Evolutionary conservation across 2,797 vertebrate species (phyloP).

Genomic region (Loris lydekkerianus): DNA sequence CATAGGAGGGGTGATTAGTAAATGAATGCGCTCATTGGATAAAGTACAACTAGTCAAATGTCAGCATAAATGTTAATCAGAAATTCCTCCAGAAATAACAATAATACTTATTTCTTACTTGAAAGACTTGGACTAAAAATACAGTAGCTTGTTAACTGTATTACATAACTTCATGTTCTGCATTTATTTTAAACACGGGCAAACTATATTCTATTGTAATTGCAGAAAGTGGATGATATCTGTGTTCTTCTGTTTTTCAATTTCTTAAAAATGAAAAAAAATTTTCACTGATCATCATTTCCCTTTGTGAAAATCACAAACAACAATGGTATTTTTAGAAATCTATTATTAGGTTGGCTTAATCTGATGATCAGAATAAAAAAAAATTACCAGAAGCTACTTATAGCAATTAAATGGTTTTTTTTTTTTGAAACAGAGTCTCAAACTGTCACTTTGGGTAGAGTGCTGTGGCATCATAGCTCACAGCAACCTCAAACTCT

Average conservation of each 20-base stretch:
- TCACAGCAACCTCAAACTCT: too few relatives aligned
- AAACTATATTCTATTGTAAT: not conserved
- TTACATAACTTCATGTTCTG: not conserved
- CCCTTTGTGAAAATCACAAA: constrained; percentile 33
- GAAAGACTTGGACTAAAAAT: not conserved
- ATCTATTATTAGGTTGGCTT: not conserved
- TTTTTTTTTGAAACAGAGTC: too few relatives aligned
- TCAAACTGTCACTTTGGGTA: too few relatives aligned
- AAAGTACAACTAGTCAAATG: not conserved
- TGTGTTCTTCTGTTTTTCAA: not conserved
- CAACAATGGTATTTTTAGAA: not conserved
- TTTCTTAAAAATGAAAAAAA: constrained; percentile 10
- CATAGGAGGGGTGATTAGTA: not conserved
- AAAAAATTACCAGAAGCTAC: constrained; percentile 43
- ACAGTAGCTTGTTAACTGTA: not conserved
- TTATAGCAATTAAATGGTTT: not conserved
- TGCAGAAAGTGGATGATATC: not conserved
- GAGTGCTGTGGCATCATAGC: too few relatives aligned
- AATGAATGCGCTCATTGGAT: not conserved
- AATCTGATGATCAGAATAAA: constrained; percentile 40
- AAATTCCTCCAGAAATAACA: constrained; percentile 28
- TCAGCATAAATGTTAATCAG: not conserved
- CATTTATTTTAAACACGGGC: constrained; percentile 19
- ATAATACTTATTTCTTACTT: not conserved
- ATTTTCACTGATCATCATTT: constrained; percentile 1